Conservation (phyloP, 2,113 vertebrate species). For the Perca schrenkii region DNA sequence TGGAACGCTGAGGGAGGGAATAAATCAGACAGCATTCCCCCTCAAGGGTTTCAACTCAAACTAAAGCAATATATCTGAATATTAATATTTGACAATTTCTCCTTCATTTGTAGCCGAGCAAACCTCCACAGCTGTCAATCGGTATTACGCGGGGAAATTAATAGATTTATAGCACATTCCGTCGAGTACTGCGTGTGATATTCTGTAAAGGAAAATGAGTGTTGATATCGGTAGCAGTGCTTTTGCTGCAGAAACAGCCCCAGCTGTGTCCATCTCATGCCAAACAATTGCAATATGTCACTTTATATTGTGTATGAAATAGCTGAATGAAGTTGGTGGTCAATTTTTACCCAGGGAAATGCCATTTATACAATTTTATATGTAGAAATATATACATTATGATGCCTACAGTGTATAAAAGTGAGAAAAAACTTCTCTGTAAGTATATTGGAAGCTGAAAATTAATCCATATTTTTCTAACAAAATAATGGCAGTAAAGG, state of each 20-base stretch:
- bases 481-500: slow-evolving; percentile 11
- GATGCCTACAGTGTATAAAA: neutral
- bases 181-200: neutral
- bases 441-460: neutral
- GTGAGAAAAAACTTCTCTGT: neutral
- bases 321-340: neutral
- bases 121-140: slow-evolving; percentile 69
- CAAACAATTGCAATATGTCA: slow-evolving; percentile 8
- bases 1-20: slow-evolving; percentile 62
- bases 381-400: neutral
- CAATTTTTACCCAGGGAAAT: neutral
- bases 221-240: neutral
- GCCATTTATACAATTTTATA: neutral
- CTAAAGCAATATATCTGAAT: slow-evolving; percentile 77
- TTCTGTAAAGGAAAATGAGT: slow-evolving; percentile 20
- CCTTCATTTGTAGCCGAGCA: slow-evolving; percentile 57
- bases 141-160: slow-evolving; percentile 60
- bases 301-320: neutral
- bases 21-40: slow-evolving; percentile 71
- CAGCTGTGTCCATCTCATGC: slow-evolving; percentile 13
- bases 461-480: neutral
- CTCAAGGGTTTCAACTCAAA: slow-evolving; percentile 65
- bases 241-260: neutral
- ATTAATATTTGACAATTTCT: slow-evolving; percentile 76
- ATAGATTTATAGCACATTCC: slow-evolving; percentile 43